A percentile compares a stretch with the other conserved stretches of the same genome.
Conservation (phyloP, 2,113 vertebrate species). For the Tautogolabrus adspersus region DNA sequence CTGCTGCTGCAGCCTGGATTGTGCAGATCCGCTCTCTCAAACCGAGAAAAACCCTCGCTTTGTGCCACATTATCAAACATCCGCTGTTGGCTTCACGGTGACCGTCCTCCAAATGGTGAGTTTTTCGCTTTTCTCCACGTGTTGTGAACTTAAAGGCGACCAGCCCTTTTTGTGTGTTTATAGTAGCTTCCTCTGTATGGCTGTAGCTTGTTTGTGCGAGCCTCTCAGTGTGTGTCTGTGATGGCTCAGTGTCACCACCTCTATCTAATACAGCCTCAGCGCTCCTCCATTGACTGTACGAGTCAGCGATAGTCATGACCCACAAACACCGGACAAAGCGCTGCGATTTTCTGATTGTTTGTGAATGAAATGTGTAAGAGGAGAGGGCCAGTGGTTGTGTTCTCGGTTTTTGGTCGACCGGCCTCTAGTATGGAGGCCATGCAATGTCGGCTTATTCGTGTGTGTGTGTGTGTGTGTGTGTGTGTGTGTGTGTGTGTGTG, state of each 20-base stretch:
- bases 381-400: conserved; percentile 31
- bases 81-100: conserved; percentile 76
- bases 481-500: conserved; percentile 20
- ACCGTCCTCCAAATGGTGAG: conserved; percentile 85
- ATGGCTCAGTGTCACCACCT: conserved; percentile 76
- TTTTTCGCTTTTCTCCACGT: conserved; percentile 66
- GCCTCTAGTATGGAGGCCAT: conserved; percentile 76
- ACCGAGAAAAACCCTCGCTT: conserved; percentile 79
- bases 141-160: conserved; percentile 64
- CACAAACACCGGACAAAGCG: conserved; percentile 49
- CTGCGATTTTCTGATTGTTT: conserved; percentile 46
- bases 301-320: conserved; percentile 62
- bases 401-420: conserved; percentile 61
- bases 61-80: conserved; percentile 67
- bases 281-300: conserved; percentile 55
- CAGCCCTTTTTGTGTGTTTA: conserved; percentile 57
- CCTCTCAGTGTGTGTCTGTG: conserved; percentile 60
- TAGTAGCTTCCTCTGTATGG: conserved; percentile 71
- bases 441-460: conserved; percentile 63
- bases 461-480: conserved; percentile 11
- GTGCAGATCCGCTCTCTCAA: conserved; percentile 83
- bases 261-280: conserved; percentile 46
- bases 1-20: conserved; percentile 81
- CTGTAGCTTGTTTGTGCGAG: conserved; percentile 73
- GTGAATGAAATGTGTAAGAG: conserved; percentile 53